Evolutionary conservation across 2,797 vertebrate species (phyloP), one percentile per base, ranked within the genome.

Genomic region (Sarcophilus harrisii): DNA sequence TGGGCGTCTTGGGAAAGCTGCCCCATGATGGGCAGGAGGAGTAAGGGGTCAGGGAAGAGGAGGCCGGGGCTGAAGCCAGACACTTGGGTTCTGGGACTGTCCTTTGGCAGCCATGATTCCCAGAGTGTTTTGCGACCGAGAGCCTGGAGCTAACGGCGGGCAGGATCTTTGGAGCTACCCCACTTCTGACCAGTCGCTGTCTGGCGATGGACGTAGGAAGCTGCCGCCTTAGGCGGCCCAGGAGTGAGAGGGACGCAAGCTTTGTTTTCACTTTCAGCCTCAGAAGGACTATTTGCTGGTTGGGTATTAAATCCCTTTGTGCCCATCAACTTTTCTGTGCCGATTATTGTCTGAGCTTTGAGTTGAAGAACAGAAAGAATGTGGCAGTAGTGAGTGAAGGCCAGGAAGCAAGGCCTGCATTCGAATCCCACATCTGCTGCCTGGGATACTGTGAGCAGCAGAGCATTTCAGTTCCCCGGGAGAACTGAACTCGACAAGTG

Each of bases 221-320:
- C 58, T 94, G 55, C 73, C 32, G 28, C 18, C 57, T 96, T 57
- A 38, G 92, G 57, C 49, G 62, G 29, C 90, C 93, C 45, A 11
- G 32, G 45, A 54, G 73, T 55, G 21, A 5, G 87, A 57, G 90
- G 54, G 57, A 4, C 0, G 54, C 92, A 32, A 81, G 30, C 60
- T 81, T 92, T 30, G 97, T 97, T 97, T 97, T 92, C 97, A 97
- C 97, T 96, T 59, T 66, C 60, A 11, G 1, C 91, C 55, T 49
- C 90, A 28, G 95, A 92, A 66, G 94, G 94, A 92, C 29, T 30
- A 4, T 21, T 2, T 49, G 32, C 12, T 58, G 89, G 38, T 32
- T 52, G 28, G 59, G 90, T 32, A 0, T 57, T 59, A 89, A 87
- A 29, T 32, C 57, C 28, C 4, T 0, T 45, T 81, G 0, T 16